Conservation (phyloP, 2,113 vertebrate species). For the Silurus asotus region DNA sequence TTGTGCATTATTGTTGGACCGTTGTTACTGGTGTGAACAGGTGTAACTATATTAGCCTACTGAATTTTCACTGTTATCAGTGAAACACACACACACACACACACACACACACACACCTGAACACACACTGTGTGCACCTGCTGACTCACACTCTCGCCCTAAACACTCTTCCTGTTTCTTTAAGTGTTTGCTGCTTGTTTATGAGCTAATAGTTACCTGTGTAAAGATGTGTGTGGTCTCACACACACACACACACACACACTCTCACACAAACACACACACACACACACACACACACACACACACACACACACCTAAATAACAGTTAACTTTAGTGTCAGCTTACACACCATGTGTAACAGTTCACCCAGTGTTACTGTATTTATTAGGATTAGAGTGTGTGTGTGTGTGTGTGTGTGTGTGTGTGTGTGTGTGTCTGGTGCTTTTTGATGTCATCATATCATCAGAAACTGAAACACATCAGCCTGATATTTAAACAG, state of each 20-base stretch:
- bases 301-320: not conserved
- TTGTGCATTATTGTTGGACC: not conserved
- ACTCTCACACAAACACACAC: too few relatives aligned
- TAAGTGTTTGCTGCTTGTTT: not conserved
- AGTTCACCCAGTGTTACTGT: not conserved
- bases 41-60: not conserved
- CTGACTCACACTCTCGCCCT: not conserved
- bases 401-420: too few relatives aligned
- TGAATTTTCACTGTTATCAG: not conserved
- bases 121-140: not conserved
- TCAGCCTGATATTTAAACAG: not conserved
- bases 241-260: not conserved
- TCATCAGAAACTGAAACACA: not conserved
- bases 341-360: not conserved
- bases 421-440: not conserved
- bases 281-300: not conserved
- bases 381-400: not conserved
- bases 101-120: too few relatives aligned
- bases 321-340: not conserved
- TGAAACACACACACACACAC: not conserved
- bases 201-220: not conserved
- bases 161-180: not conserved
- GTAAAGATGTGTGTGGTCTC: not conserved
- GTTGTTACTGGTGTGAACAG: not conserved
- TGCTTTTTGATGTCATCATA: not conserved